Percentiles rank a stretch among this genome's conserved stretches.
Evolutionary conservation across 2,113 vertebrate genomes (phyloP).

Genomic region (Crotophaga sulcirostris): DNA sequence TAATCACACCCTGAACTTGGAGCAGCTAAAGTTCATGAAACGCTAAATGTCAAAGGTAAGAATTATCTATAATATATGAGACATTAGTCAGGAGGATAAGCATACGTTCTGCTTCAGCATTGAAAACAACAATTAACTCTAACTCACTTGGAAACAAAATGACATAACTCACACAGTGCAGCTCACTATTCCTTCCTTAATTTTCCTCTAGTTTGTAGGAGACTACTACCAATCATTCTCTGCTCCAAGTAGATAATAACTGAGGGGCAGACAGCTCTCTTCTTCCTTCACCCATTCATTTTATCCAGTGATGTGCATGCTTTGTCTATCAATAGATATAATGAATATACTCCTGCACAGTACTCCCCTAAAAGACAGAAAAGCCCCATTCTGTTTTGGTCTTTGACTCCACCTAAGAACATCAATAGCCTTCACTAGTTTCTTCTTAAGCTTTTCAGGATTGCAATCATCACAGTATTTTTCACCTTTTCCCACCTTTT

Average conservation of each 20-base stretch:
- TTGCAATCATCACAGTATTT: background rate
- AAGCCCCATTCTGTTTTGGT: background rate
- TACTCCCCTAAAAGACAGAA: background rate
- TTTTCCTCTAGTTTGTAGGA: background rate
- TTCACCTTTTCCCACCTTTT: background rate
- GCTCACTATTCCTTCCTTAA: background rate
- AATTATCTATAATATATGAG: background rate
- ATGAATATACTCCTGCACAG: background rate
- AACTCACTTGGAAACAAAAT: background rate
- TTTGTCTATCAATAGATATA: background rate
- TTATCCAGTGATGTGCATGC: background rate
- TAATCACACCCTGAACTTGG: background rate
- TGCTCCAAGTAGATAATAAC: background rate
- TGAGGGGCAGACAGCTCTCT: background rate
- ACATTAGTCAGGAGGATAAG: background rate
- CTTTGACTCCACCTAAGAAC: background rate
- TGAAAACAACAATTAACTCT: background rate
- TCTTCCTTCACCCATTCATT: background rate
- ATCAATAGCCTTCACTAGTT: background rate
- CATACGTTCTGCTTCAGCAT: background rate
- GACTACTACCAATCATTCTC: background rate
- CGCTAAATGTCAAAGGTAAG: background rate
- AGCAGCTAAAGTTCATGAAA: background rate
- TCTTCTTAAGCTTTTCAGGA: background rate
- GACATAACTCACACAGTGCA: background rate